Conservation (phyloP, 2,888 invertebrate genomes). For the Aplocera efformata region DNA sequence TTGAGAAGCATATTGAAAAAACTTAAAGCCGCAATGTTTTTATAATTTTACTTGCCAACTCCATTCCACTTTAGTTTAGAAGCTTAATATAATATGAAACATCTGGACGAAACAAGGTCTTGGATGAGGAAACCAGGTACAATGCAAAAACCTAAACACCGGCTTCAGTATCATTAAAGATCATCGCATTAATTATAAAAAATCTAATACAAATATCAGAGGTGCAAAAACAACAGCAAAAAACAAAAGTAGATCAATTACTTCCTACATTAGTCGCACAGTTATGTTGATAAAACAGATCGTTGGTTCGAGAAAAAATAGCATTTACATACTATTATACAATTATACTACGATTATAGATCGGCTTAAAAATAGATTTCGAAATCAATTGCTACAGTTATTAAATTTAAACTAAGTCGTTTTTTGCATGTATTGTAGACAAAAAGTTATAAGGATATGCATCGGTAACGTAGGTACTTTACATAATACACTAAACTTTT, state of each 20-base stretch:
- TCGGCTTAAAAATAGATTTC: constrained; percentile 29
- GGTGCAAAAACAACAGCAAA: constrained; percentile 33
- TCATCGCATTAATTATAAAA: constrained; percentile 37
- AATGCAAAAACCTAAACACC: constrained; percentile 58
- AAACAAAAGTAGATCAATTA: constrained; percentile 51
- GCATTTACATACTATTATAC: constrained; percentile 29
- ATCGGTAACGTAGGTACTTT: no score
- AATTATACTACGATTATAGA: constrained; percentile 24
- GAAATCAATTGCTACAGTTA: constrained; percentile 27
- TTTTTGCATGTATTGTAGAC: constrained; percentile 9
- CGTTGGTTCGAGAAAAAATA: constrained; percentile 32
- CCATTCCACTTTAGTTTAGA: constrained; percentile 37
- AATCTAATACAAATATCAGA: constrained; percentile 28
- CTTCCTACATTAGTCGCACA: constrained; percentile 55
- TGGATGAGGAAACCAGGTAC: constrained; percentile 61
- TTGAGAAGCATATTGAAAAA: no score
- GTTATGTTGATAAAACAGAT: constrained; percentile 39
- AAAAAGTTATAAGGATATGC: neutral
- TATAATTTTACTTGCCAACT: no score
- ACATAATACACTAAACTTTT: no score
- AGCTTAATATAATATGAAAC: constrained; percentile 47
- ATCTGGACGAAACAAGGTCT: constrained; percentile 71
- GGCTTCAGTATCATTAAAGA: constrained; percentile 64
- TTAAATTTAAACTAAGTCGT: no score
- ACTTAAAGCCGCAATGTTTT: no score